Evolutionary conservation across 2,797 vertebrate species (phyloP).

Genomic region (Sebastes umbrosus): DNA sequence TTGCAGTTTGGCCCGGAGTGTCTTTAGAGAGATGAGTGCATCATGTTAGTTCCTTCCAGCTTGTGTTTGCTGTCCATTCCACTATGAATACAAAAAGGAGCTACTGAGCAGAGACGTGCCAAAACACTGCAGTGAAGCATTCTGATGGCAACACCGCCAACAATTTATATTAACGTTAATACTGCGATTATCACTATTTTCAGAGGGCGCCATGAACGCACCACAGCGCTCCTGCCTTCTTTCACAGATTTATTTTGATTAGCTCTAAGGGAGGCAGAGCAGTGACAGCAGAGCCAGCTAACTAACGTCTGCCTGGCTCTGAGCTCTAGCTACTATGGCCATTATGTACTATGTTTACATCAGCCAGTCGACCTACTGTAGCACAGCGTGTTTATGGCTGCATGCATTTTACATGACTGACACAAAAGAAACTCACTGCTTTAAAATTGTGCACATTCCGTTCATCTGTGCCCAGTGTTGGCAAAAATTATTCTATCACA

Average conservation of each 20-base stretch:
- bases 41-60: slow-evolving; percentile 14
- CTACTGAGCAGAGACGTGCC: background rate
- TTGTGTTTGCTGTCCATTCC: slow-evolving; percentile 16
- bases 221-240: background rate
- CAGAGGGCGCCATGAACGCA: background rate
- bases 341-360: background rate
- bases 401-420: background rate
- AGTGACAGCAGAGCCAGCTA: background rate
- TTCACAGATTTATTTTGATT: background rate
- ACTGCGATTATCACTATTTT: background rate
- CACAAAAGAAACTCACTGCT: background rate
- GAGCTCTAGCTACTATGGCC: background rate
- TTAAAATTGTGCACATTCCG: background rate
- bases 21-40: slow-evolving; percentile 21
- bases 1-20: slow-evolving; percentile 14
- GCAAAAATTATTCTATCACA: background rate
- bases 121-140: background rate
- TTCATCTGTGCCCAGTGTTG: background rate
- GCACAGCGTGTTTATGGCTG: background rate
- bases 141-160: background rate
- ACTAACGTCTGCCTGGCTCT: background rate
- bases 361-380: background rate
- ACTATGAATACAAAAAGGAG: slow-evolving; percentile 9
- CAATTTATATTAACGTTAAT: background rate
- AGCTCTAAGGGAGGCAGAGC: background rate